Percentiles rank a stretch among this genome's conserved stretches.
Evolutionary conservation across 2,888 invertebrate species (phyloP).

Genomic region (Cephonodes hylas): DNA sequence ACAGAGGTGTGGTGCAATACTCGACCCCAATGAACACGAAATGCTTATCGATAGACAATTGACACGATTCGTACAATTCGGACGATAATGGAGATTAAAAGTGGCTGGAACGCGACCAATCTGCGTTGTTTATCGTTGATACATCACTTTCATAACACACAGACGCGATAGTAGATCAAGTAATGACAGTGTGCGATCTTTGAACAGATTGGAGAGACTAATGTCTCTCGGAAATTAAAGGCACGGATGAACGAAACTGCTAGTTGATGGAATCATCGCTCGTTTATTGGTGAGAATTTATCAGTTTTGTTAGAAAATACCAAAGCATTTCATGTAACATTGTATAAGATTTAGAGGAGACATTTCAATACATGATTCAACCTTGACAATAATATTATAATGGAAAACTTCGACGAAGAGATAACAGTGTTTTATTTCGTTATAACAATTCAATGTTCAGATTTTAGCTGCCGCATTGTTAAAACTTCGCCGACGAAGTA

Average conservation of each 20-base stretch:
- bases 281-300: not conserved
- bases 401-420: not conserved
- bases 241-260: not conserved
- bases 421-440: not conserved
- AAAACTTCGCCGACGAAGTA: not conserved
- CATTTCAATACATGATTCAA: no score
- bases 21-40: constrained; percentile 27
- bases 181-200: not conserved
- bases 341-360: not conserved
- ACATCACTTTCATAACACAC: not conserved
- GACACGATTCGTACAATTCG: constrained; percentile 26
- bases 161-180: not conserved
- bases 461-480: not conserved
- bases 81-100: constrained; percentile 33
- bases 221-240: not conserved
- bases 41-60: constrained; percentile 27
- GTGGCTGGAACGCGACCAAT: constrained; percentile 23
- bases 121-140: constrained; percentile 1
- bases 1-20: constrained; percentile 26
- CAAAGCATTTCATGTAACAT: not conserved
- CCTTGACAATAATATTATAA: not conserved
- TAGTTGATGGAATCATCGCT: not conserved
- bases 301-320: not conserved
- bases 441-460: not conserved
- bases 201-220: not conserved